Conservation (phyloP, 2,888 invertebrate species). For the Callinectes sapidus region DNA sequence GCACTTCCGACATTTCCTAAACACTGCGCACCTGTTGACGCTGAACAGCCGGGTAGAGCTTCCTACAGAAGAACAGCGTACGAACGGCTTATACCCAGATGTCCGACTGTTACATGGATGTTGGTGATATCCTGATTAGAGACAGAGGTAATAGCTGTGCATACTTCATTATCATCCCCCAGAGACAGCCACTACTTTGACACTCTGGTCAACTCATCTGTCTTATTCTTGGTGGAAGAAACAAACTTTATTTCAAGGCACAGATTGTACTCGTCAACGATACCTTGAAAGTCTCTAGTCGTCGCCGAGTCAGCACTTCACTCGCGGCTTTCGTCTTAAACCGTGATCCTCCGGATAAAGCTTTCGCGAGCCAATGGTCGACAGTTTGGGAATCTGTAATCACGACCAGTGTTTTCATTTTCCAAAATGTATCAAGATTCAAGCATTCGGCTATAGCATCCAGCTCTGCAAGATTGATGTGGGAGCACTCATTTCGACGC, state of each 20-base stretch:
- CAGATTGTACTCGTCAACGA: not conserved
- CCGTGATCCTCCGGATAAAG: not conserved
- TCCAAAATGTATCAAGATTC: conserved; percentile 36
- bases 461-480: too few relatives aligned
- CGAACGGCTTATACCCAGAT: not conserved
- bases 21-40: too few relatives aligned
- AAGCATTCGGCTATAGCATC: conserved; percentile 16
- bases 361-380: not conserved
- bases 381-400: not conserved
- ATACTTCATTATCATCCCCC: too few relatives aligned
- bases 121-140: too few relatives aligned
- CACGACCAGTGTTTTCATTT: not conserved
- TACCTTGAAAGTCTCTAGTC: not conserved
- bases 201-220: too few relatives aligned
- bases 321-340: not conserved
- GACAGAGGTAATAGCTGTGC: too few relatives aligned
- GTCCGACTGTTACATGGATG: too few relatives aligned
- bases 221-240: too few relatives aligned
- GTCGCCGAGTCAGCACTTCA: not conserved
- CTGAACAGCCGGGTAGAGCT: too few relatives aligned
- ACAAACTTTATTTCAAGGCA: not conserved
- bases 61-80: too few relatives aligned
- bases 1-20: too few relatives aligned
- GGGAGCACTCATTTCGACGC: not conserved
- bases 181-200: too few relatives aligned